Base-by-base conservation (phyloP, 2,797 vertebrate species). In the Manis javanica region DNA sequence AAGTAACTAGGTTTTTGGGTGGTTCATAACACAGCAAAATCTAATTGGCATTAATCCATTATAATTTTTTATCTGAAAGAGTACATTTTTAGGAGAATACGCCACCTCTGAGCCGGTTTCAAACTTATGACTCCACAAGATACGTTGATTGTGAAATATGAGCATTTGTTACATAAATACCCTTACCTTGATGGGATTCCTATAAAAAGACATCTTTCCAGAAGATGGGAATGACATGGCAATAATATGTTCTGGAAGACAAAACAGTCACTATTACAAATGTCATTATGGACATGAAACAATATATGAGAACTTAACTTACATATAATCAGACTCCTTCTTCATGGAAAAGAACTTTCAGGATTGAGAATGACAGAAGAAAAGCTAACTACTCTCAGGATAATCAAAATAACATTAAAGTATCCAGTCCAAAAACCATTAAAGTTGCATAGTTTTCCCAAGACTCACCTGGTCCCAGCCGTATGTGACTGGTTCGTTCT, bases 181-280 rank as follows among this genome's bases (percentile, higher is more conserved):
- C 0, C 97, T 97, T 98, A 99, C 99, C 98, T 96, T 96, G 96
- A 99, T 99, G 4, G 99, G 99, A 98, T 99, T 99, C 97, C 99
- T 99, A 68, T 99, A 99, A 97, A 99, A 99, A 23, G 99, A 99
- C 85, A 99, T 99, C 93, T 99, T 99, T 96, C 99, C 99, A 96
- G 99, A 99, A 55, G 99, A 99, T 12, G 99, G 99, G 96, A 99
- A 99, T 4, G 99, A 99, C 99, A 99, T 99, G 61, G 99, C 99
- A 96, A 99, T 99, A 97, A 99, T 99, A 49, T 99, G 99, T 72
- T 99, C 99, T 99, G 96, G 74, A 95, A 96, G 94, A 61, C 51
- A 98, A 91, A 97, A 83, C 12, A 42, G 57, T 71, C 8, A n/a
- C 14, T 55, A 71, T 87, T 90, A 94, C 7, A 4, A 83, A 72